Base-by-base conservation (phyloP, 92 coral and sea anemone genomes). In the Actinostola sp. region DNA sequence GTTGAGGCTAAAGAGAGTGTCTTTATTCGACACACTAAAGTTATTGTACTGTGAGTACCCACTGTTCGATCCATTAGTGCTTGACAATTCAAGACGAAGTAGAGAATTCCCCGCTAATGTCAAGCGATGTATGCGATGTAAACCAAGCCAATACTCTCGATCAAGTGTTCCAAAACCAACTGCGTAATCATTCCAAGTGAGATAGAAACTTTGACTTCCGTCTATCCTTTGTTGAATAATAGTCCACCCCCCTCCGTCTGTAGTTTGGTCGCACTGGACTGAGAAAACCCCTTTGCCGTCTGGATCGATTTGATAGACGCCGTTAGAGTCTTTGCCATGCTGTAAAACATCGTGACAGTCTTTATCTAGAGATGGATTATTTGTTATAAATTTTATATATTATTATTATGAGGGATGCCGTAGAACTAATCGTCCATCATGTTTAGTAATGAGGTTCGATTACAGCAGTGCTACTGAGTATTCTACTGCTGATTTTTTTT, bases 191-290 rank as follows among this genome's bases (percentile, higher is more conserved):
- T 63, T 50, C 81, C 81, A 75, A 20, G 28, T 15, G 16, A 29
- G 58, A 38, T 16, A 51, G 55, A 75, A 75, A 35, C 17, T 20
- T 31, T 48, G 55, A 5, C 12, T 34, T 1, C 72, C 72, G 13
- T 60, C 49, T 27, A 48, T 7, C n/a, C 81, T 83, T 58, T 70
- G 84, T 50, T 92, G 94, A 36, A 92, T 78, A 45, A 92, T 78
- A 12, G 88, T 82, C 97, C 97, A 92, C 4, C 97, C 97, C 39
- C 97, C 97, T 11, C 89, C 83, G 32, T 59, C 82, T 13, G 89
- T 88, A 3, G 31, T 68, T 75, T 87, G 92, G 75, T 92, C 97
- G 67, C 97, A 92, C 45, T 62, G 82, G n/a, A 89, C 97, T 36
- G 75, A 62, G 67, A 92, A 84, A 19, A 65, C 21, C 0, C 84